Conservation (phyloP, 2,888 invertebrate genomes). For the Pteria penguin region DNA sequence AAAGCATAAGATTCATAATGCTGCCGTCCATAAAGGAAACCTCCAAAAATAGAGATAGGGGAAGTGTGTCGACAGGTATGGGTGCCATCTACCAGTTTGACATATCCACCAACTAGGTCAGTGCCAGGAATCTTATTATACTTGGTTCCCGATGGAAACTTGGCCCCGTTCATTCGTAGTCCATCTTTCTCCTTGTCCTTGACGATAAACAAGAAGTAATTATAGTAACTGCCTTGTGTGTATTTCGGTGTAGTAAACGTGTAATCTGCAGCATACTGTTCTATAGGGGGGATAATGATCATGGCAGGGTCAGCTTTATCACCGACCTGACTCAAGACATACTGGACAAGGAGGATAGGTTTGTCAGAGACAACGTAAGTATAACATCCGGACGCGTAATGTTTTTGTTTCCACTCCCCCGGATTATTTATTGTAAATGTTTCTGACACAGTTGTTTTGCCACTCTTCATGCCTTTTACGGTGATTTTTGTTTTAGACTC, state of each 20-base stretch:
- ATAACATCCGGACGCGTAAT: conserved; percentile 44
- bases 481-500: conserved; percentile 47
- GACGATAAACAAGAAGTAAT: conserved; percentile 54
- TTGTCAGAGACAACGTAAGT: conserved; percentile 45
- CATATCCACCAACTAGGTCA: conserved; percentile 44
- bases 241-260: conserved; percentile 59
- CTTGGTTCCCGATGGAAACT: conserved; percentile 21
- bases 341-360: conserved; percentile 58
- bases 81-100: conserved; percentile 47
- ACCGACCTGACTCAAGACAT: conserved; percentile 58
- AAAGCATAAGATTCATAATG: conserved; percentile 63
- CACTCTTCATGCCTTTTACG: conserved; percentile 36
- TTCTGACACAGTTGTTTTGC: conserved; percentile 18
- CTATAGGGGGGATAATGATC: conserved; percentile 61
- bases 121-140: conserved; percentile 48
- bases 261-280: conserved; percentile 61
- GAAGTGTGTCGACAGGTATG: conserved; percentile 54
- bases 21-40: conserved; percentile 61
- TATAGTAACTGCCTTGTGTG: conserved; percentile 43
- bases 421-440: conserved; percentile 28
- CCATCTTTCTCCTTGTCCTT: conserved; percentile 47
- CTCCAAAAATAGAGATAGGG: conserved; percentile 58
- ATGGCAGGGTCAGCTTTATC: conserved; percentile 64
- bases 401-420: conserved; percentile 30
- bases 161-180: conserved; percentile 37